Percentiles rank a stretch among this genome's conserved stretches.
Conservation (phyloP, 2,113 vertebrate species). For the Canis aureus region DNA sequence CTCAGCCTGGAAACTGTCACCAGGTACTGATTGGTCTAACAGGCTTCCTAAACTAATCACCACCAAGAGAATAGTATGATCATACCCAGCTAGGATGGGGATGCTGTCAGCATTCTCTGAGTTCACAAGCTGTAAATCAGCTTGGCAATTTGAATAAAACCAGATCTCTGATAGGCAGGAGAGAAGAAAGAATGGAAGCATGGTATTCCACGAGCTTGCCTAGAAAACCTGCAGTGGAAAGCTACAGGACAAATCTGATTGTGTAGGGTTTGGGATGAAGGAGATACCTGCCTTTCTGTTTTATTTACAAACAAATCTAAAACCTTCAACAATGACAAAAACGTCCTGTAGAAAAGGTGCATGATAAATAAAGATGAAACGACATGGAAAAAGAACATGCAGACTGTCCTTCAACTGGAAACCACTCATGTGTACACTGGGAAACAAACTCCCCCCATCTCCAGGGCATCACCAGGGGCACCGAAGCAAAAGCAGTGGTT, state of each 20-base stretch:
- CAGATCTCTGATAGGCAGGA: too few species aligned
- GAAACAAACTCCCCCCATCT: fast-evolving
- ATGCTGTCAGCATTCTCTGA: too few species aligned
- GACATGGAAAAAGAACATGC: fast-evolving
- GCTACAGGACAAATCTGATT: fast-evolving
- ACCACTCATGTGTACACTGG: fast-evolving
- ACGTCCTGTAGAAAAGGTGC: background rate
- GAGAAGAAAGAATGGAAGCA: background rate
- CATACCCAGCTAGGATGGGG: fast-evolving
- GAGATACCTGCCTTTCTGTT: background rate
- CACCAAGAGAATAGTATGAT: fast-evolving
- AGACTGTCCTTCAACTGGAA: background rate
- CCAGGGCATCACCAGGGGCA: fast-evolving
- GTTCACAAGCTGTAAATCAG: background rate
- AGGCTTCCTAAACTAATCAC: background rate
- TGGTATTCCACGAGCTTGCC: fast-evolving
- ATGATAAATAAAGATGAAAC: background rate
- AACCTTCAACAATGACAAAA: background rate
- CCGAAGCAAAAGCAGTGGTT: fast-evolving
- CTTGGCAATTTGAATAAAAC: background rate
- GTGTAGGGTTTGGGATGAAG: background rate
- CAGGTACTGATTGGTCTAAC: background rate
- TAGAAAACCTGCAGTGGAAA: background rate
- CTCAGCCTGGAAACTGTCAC: background rate
- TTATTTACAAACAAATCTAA: background rate